Percentiles rank a stretch among this genome's conserved stretches.
Evolutionary conservation across 2,888 invertebrate species (phyloP).

Genomic region (Erpobdella octoculata): DNA sequence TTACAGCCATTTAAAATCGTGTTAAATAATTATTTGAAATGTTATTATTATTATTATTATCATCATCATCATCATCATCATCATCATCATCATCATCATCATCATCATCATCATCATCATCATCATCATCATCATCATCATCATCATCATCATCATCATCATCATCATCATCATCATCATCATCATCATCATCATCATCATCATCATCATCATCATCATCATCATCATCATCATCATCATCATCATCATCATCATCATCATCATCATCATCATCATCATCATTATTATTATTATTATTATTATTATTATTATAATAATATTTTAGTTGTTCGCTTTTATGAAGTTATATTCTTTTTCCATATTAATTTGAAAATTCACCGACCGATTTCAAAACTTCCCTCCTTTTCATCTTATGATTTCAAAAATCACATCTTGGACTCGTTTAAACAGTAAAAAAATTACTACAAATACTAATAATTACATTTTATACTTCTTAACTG

Average conservation of each 20-base stretch:
- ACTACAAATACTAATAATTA: no score
- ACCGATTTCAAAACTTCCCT: no score
- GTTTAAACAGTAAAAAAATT: no score
- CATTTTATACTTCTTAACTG: no score
- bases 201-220: slow-evolving; percentile 12
- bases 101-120: slow-evolving; percentile 22
- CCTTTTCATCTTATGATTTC: no score
- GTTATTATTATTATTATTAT: background rate
- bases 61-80: slow-evolving; percentile 21
- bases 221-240: background rate
- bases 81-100: slow-evolving; percentile 12
- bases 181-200: slow-evolving; percentile 24
- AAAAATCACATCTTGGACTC: no score
- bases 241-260: background rate
- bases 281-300: background rate
- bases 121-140: slow-evolving; percentile 21
- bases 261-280: background rate
- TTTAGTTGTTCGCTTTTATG: no score
- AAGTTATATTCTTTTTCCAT: no score
- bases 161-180: slow-evolving; percentile 22
- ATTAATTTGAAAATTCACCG: no score
- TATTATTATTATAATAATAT: no score
- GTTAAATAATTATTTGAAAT: no score
- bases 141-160: background rate
- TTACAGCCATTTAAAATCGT: no score